A percentile compares a stretch with the other conserved stretches of the same genome.
These are phyloP conservation scores for Cantharis rustica DNA, from an alignment of 2,888 invertebrate species.

Conservation along the genomic window DNA sequence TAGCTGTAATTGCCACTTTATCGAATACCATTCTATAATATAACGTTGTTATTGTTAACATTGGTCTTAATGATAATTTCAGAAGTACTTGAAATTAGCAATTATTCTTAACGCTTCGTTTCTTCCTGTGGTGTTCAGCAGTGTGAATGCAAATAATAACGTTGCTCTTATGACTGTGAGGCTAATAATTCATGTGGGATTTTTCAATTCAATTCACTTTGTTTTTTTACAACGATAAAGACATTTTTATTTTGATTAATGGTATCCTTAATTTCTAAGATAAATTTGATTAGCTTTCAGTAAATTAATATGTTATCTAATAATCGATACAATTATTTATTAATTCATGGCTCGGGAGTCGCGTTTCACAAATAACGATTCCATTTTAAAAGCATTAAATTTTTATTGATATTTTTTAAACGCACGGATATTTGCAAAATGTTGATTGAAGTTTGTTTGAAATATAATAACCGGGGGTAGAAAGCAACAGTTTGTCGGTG, in stretches of 20 bases:
- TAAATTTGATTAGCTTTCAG: background rate
- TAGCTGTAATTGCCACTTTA: constrained; percentile 48
- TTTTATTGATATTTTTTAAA: background rate
- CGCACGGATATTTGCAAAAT: background rate
- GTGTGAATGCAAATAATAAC: background rate
- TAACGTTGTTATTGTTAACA: constrained; percentile 25
- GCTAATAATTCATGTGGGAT: constrained; percentile 4
- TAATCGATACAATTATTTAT: background rate
- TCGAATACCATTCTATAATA: constrained; percentile 45
- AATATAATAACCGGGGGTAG: constrained; percentile 8
- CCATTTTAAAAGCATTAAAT: background rate
- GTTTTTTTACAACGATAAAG: background rate
- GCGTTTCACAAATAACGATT: background rate
- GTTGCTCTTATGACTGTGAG: constrained; percentile 1
- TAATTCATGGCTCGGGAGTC: background rate
- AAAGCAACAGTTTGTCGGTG: constrained; percentile 54
- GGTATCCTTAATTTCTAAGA: background rate
- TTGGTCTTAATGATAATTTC: constrained; percentile 15
- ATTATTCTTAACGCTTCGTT: constrained; percentile 38
- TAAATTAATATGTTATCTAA: background rate
- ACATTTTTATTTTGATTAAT: background rate
- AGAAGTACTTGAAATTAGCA: constrained; percentile 40
- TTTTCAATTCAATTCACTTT: background rate
- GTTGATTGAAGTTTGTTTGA: background rate
- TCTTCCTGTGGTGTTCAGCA: constrained; percentile 1